Evolutionary conservation across 2,888 invertebrate species (phyloP).

Genomic region (Diarsia rubi): DNA sequence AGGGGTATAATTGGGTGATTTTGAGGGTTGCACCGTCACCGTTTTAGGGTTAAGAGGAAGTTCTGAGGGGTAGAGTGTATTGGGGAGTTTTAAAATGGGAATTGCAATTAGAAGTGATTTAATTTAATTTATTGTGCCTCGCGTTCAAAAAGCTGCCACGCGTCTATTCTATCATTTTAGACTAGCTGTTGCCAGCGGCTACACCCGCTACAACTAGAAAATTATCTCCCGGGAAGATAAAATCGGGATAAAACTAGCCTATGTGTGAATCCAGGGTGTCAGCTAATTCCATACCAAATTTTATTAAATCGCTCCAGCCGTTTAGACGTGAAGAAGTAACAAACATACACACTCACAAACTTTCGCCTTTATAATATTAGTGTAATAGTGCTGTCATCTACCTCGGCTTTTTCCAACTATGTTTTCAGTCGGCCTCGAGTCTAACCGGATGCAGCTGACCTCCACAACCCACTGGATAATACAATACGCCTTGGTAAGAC

Average conservation of each 20-base stretch:
- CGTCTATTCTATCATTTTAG: not conserved
- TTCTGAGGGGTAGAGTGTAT: slow-evolving; percentile 20
- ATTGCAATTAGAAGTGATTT: slow-evolving; percentile 18
- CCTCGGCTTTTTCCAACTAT: not conserved
- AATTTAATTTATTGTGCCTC: slow-evolving; percentile 17
- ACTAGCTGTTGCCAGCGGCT: too few relatives aligned
- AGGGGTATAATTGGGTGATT: slow-evolving; percentile 87
- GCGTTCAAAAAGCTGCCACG: not conserved
- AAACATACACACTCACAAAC: too few relatives aligned
- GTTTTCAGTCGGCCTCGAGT: not conserved
- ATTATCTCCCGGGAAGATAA: too few relatives aligned
- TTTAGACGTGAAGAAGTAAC: too few relatives aligned
- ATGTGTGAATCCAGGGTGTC: too few relatives aligned
- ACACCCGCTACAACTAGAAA: too few relatives aligned
- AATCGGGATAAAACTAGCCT: too few relatives aligned
- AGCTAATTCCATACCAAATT: too few relatives aligned
- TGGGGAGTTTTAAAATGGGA: slow-evolving; percentile 35
- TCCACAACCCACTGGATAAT: not conserved
- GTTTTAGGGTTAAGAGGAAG: slow-evolving; percentile 79
- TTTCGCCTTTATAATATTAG: too few relatives aligned
- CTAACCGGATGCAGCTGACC: not conserved
- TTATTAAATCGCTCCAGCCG: too few relatives aligned
- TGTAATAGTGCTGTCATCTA: not conserved
- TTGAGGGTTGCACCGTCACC: slow-evolving; percentile 87
- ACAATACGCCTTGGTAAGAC: not conserved